Percentiles rank a stretch among this genome's conserved stretches.
phyloP scores from a whole-genome alignment of 2,888 invertebrate species.

The Blastobasis lacticolella region DNA sequence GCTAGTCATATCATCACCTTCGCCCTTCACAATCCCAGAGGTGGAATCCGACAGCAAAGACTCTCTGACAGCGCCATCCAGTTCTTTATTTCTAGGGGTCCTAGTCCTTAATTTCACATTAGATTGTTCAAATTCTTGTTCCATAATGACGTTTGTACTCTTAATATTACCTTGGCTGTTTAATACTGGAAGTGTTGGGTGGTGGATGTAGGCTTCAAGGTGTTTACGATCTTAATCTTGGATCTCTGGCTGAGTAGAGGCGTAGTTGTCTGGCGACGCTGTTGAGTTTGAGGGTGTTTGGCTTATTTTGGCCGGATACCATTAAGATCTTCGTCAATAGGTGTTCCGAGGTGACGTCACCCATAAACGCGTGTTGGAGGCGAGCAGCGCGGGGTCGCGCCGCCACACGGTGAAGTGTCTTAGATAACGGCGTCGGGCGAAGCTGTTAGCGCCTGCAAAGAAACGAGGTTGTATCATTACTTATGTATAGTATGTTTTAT shows the following conservation, averaged over 20 bases:
- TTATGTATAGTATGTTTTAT: background rate
- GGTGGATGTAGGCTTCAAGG: constrained; percentile 21
- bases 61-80: constrained; percentile 42
- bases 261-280: constrained; percentile 67
- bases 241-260: constrained; percentile 70
- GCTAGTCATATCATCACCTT: constrained; percentile 46
- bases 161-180: constrained; percentile 34
- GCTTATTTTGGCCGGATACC: constrained; percentile 71
- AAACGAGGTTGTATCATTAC: background rate
- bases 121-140: constrained; percentile 37
- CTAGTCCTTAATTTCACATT: constrained; percentile 42
- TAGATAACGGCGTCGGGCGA: background rate
- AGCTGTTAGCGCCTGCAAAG: background rate
- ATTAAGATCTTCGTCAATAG: constrained; percentile 64
- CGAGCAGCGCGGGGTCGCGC: constrained; percentile 43
- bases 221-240: constrained; percentile 73
- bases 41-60: constrained; percentile 62
- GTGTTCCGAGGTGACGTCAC: constrained; percentile 32
- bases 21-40: constrained; percentile 67
- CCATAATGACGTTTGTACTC: constrained; percentile 32
- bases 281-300: constrained; percentile 63
- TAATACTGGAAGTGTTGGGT: constrained; percentile 51
- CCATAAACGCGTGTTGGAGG: constrained; percentile 50
- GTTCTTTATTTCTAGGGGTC: constrained; percentile 37
- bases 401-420: constrained; percentile 22